Evolutionary conservation across 2,888 invertebrate genomes (phyloP).

Genomic region (Mongoloraphidia duomilia): DNA sequence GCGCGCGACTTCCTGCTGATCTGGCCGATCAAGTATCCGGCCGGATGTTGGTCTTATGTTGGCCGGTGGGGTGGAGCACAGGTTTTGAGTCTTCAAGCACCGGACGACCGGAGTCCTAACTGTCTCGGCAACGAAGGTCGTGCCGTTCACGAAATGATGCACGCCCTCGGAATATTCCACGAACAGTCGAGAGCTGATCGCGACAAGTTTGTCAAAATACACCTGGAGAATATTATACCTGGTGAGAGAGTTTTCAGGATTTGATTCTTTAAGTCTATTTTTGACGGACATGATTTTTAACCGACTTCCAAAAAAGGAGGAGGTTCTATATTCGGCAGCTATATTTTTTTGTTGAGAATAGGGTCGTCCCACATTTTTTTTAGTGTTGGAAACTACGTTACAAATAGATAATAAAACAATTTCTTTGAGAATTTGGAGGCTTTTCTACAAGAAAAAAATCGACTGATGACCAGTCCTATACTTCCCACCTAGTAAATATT

Average conservation of each 20-base stretch:
- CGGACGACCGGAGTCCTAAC: conserved; percentile 43
- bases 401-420: too few species aligned
- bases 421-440: too few species aligned
- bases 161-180: conserved; percentile 68
- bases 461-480: too few species aligned
- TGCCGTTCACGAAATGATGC: conserved; percentile 69
- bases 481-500: too few species aligned
- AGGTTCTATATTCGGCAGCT: too few species aligned
- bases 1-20: conserved; percentile 46
- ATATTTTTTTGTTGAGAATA: too few species aligned
- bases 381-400: too few species aligned
- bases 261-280: background rate
- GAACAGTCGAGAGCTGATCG: conserved; percentile 66
- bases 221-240: conserved; percentile 49
- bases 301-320: too few species aligned
- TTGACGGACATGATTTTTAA: background rate
- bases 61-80: conserved; percentile 61
- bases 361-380: too few species aligned
- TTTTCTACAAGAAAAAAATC: too few species aligned
- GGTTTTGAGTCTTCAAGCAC: conserved; percentile 51
- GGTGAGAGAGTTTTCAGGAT: conserved; percentile 26
- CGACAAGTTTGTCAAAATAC: conserved; percentile 52
- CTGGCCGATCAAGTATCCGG: conserved; percentile 49
- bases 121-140: conserved; percentile 53
- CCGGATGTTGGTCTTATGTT: conserved; percentile 64